Percentiles rank a stretch among this genome's conserved stretches.
phyloP scores from a whole-genome alignment of 2,888 invertebrate genomes.

The Tipula vernalis region DNA sequence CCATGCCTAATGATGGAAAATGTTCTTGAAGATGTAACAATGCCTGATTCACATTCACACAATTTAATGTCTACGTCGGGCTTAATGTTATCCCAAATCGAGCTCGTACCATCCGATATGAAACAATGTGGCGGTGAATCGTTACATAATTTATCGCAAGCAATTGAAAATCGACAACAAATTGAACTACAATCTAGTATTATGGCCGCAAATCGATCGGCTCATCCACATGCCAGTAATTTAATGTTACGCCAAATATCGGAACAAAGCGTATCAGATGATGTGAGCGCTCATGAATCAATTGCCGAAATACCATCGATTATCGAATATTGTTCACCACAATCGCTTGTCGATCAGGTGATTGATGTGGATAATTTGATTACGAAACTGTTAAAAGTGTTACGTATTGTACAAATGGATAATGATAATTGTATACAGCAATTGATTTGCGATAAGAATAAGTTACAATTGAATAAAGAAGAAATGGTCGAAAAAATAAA shows the following conservation, averaged over 20 bases:
- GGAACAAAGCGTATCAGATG: constrained; percentile 31
- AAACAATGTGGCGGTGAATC: constrained; percentile 43
- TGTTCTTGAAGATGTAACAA: constrained; percentile 50
- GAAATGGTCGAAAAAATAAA: constrained; percentile 38
- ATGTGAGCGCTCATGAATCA: constrained; percentile 36
- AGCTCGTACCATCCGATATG: constrained; percentile 31
- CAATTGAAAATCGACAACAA: constrained; percentile 59
- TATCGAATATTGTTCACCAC: constrained; percentile 42
- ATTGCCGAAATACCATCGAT: constrained; percentile 36
- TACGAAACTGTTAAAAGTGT: constrained; percentile 56
- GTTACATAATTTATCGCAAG: constrained; percentile 63
- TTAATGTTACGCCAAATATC: constrained; percentile 17
- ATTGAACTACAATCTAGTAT: constrained; percentile 40
- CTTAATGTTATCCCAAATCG: constrained; percentile 36
- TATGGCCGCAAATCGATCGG: constrained; percentile 21
- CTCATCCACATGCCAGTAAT: constrained; percentile 26
- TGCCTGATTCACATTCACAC: constrained; percentile 51
- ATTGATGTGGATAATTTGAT: constrained; percentile 64
- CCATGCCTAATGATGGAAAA: constrained; percentile 73
- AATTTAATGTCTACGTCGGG: constrained; percentile 53
- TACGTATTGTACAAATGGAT: constrained; percentile 59
- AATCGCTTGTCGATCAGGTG: constrained; percentile 56
- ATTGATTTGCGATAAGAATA: constrained; percentile 38
- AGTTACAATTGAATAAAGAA: constrained; percentile 34
- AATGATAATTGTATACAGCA: constrained; percentile 53